These are phyloP conservation scores for Protomyctophum bolini DNA, from an alignment of 2,113 vertebrate species.

Conservation along the genomic window DNA sequence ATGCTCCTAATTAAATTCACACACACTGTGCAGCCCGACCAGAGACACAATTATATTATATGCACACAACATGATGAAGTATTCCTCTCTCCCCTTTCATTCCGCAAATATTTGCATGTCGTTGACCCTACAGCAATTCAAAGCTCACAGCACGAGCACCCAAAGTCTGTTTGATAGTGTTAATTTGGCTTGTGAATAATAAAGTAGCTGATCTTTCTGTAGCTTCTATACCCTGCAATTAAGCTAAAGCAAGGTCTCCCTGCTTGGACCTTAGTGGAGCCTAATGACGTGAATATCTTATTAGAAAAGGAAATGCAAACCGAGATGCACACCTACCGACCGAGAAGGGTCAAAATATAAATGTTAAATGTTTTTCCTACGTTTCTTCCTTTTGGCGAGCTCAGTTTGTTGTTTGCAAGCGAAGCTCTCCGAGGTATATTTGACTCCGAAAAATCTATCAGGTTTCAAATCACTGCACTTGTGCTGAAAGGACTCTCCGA, in stretches of 20 bases:
- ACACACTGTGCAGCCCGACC: slow-evolving; percentile 41
- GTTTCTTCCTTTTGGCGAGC: neutral
- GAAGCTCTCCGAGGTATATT: slow-evolving; percentile 17
- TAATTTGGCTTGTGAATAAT: slow-evolving; percentile 55
- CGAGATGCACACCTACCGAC: neutral
- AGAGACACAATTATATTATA: slow-evolving; percentile 62
- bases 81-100: slow-evolving; percentile 33
- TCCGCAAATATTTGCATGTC: slow-evolving; percentile 61
- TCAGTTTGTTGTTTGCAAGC: neutral
- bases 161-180: slow-evolving; percentile 44
- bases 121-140: slow-evolving; percentile 53
- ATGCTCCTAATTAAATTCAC: slow-evolving; percentile 65
- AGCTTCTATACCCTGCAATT: slow-evolving; percentile 33
- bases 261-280: slow-evolving; percentile 3
- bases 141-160: slow-evolving; percentile 5
- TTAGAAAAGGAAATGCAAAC: neutral
- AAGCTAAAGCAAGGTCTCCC: slow-evolving; percentile 11
- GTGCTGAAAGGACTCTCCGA: neutral
- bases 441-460: slow-evolving; percentile 28
- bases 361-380: neutral
- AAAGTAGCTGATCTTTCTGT: slow-evolving; percentile 20
- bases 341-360: neutral
- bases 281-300: slow-evolving; percentile 16
- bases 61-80: slow-evolving; percentile 55
- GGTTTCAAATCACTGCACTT: slow-evolving; percentile 7